Evolutionary conservation across 2,888 invertebrate genomes (phyloP), one percentile per base, ranked within the genome.

Genomic region (Cantharis nigra): DNA sequence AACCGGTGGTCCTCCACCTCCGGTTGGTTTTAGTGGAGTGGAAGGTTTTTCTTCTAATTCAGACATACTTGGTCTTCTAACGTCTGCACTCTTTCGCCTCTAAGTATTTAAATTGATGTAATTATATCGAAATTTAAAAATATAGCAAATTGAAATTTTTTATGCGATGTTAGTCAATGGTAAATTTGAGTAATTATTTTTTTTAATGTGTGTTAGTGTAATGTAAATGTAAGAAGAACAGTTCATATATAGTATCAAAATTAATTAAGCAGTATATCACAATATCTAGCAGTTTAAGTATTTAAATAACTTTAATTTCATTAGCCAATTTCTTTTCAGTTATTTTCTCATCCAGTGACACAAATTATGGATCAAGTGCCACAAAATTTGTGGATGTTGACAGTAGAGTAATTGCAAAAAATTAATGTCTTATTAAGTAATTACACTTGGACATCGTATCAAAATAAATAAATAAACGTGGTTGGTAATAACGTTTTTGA

Each of bases 1-100:
- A 82, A 92, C 92, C 63, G 98, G 97, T 82, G 97, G 96, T 28
- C 83, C 78, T 81, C 92, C 93, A 86, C 92, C 92, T 81, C 97
- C 26, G 26, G 26, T 88, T 81, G 95, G 92, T 87, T 93, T 94
- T 81, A 98, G 90, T 70, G 98, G 97, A 74, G 97, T 96, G 71
- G 96, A 97, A 67, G 96, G 95, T 88, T 96, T 96, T 88, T 97
- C 97, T 89, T 97, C 97, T 85, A 97, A 91, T 88, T 97, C 97
- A 86, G 96, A 95, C 84, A 97, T 92, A 87, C 97, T 97, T 76
- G 97, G 96, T 84, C 97, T 92, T 85, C 98, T 92, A 82, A 96
- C 93, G 90, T 98, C 97, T 83, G 96, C 92, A 84, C 97, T 97
- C 85, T 97, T 96, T 87, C 98, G 93, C 88, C 97, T 93, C 87